Conservation (phyloP, 2,888 invertebrate species). For the Aethes cnicana region DNA sequence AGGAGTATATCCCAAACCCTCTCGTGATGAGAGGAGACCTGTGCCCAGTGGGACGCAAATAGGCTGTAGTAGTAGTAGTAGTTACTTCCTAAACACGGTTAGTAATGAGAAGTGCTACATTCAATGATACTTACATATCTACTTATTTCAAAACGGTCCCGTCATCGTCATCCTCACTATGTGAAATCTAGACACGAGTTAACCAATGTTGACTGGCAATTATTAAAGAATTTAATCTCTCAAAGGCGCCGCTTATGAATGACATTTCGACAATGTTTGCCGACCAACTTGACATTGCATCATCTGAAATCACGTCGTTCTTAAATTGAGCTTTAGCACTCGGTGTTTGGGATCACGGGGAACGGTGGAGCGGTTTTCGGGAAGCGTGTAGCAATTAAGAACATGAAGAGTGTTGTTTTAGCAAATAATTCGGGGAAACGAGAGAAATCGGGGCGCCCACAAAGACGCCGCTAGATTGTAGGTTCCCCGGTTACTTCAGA, state of each 20-base stretch:
- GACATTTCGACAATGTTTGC: conserved; percentile 67
- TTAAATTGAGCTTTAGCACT: conserved; percentile 42
- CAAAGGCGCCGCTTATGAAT: conserved; percentile 60
- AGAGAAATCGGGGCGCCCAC: conserved; percentile 68
- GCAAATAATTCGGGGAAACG: conserved; percentile 77
- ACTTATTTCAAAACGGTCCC: conserved; percentile 32
- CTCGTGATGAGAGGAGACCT: too few relatives aligned
- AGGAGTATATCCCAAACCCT: too few relatives aligned
- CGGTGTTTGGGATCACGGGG: conserved; percentile 32
- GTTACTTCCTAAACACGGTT: not conserved
- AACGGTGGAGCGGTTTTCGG: conserved; percentile 2
- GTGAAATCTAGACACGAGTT: conserved; percentile 64
- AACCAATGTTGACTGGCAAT: conserved; percentile 62
- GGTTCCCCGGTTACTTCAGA: conserved; percentile 41
- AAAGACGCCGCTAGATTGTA: conserved; percentile 57
- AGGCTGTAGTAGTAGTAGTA: too few relatives aligned
- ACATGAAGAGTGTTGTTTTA: conserved; percentile 73
- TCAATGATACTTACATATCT: not conserved
- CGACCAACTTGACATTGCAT: conserved; percentile 44
- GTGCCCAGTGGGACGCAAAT: too few relatives aligned
- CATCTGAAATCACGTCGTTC: conserved; percentile 10
- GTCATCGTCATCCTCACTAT: conserved; percentile 48
- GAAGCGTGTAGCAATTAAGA: conserved; percentile 42
- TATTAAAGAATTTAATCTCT: conserved; percentile 75
- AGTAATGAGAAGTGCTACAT: not conserved